Evolutionary conservation across 2,888 invertebrate species (phyloP).

Genomic region (Napeogenes sylphis): DNA sequence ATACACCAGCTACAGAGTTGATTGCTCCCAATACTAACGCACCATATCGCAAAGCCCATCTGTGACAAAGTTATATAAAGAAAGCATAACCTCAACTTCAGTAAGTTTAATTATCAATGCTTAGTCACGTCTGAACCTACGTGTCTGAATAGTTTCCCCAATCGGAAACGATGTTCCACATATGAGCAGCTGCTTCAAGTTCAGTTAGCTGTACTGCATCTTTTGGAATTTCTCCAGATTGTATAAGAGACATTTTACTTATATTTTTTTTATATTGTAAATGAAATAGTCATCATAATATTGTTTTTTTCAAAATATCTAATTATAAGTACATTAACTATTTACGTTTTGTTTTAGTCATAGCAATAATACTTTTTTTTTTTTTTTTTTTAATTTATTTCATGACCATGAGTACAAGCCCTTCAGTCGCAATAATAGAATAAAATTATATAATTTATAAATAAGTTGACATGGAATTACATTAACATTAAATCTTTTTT

Average conservation of each 20-base stretch:
- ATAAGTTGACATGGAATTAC: no score
- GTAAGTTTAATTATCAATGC: slow-evolving; percentile 21
- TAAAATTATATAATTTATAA: no score
- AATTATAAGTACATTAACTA: no score
- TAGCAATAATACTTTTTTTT: no score
- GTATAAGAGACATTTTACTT: slow-evolving; percentile 75
- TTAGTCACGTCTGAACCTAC: slow-evolving; percentile 60
- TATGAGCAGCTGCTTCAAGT: slow-evolving; percentile 78
- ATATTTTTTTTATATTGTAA: no score
- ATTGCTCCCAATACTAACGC: slow-evolving; percentile 69
- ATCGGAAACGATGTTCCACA: slow-evolving; percentile 74
- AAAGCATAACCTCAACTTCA: slow-evolving; percentile 5
- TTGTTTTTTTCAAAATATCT: no score
- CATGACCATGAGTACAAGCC: no score
- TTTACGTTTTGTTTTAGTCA: no score
- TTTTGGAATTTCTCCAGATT: slow-evolving; percentile 73
- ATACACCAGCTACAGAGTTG: slow-evolving; percentile 73
- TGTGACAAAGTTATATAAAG: slow-evolving; percentile 34
- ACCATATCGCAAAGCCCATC: slow-evolving; percentile 74
- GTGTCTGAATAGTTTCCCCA: slow-evolving; percentile 80
- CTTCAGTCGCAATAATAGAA: no score
- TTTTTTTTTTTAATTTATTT: no score
- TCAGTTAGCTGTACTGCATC: slow-evolving; percentile 79
- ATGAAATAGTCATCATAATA: no score
- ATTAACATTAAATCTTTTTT: no score